Evolutionary conservation across 2,113 vertebrate genomes (phyloP).

Genomic region (Tragelaphus strepsiceros): DNA sequence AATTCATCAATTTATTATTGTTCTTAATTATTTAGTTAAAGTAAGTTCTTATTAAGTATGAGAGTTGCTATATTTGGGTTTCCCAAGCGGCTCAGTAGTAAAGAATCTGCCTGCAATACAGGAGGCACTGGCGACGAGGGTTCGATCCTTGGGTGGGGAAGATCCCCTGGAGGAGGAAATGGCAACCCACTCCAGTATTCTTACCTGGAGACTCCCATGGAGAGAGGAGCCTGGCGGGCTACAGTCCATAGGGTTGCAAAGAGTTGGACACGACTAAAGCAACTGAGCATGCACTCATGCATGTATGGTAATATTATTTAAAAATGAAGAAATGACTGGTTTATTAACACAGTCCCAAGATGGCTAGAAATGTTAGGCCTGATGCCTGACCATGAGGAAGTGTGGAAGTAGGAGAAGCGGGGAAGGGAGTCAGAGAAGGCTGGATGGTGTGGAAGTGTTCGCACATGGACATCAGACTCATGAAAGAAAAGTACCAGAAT

Average conservation of each 20-base stretch:
- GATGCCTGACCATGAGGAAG: background rate
- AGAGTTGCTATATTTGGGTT: background rate
- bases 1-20: background rate
- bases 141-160: background rate
- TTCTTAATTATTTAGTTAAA: background rate
- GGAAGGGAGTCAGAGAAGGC: background rate
- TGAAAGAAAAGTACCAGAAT: background rate
- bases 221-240: background rate
- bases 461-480: background rate
- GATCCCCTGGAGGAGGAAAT: background rate
- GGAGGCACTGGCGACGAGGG: background rate
- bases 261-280: background rate
- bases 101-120: background rate
- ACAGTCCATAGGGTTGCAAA: background rate
- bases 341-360: background rate
- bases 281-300: background rate
- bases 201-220: background rate
- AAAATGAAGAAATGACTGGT: background rate
- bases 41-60: background rate
- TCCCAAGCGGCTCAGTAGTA: background rate
- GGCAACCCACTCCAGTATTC: background rate
- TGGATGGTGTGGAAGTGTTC: background rate
- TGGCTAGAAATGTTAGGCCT: background rate
- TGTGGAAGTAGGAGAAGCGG: background rate
- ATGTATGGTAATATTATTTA: background rate